Evolutionary conservation across 2,888 invertebrate genomes (phyloP).

Genomic region (Helleia helle): DNA sequence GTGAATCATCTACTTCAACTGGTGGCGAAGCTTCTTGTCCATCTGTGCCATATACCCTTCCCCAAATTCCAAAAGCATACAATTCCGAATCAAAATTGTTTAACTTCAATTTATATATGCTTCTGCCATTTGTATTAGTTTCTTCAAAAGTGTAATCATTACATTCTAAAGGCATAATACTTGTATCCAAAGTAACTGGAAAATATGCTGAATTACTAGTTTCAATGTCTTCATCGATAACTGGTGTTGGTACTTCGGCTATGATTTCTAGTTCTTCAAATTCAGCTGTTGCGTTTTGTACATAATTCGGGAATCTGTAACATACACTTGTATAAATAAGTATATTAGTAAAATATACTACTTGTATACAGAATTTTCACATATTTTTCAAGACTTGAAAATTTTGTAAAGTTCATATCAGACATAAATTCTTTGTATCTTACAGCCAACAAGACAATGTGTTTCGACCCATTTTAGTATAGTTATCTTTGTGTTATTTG

Average conservation of each 20-base stretch:
- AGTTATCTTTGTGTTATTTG: no score
- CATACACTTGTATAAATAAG: conserved; percentile 8
- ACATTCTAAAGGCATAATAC: conserved; percentile 62
- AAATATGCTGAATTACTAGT: conserved; percentile 49
- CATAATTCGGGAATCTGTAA: conserved; percentile 58
- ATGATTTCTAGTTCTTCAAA: conserved; percentile 60
- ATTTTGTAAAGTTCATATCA: no score
- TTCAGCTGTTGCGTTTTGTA: conserved; percentile 40
- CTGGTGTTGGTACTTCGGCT: conserved; percentile 51
- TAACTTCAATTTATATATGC: conserved; percentile 32
- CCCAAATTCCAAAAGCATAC: conserved; percentile 68
- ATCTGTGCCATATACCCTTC: conserved; percentile 62
- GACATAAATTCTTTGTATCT: no score
- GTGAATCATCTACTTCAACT: neutral
- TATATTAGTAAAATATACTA: no score
- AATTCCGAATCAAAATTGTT: conserved; percentile 37
- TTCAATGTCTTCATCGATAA: conserved; percentile 25
- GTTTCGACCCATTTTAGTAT: no score
- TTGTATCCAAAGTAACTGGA: conserved; percentile 62
- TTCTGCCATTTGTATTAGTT: conserved; percentile 18
- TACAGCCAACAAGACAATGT: no score
- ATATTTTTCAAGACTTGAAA: no score
- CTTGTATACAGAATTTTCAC: no score
- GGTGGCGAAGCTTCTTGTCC: conserved; percentile 37
- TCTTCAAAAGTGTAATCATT: conserved; percentile 35